Percentiles rank a stretch among this genome's conserved stretches.
Conservation (phyloP, 2,888 invertebrate genomes). For the Caenorhabditis doughertyi region DNA sequence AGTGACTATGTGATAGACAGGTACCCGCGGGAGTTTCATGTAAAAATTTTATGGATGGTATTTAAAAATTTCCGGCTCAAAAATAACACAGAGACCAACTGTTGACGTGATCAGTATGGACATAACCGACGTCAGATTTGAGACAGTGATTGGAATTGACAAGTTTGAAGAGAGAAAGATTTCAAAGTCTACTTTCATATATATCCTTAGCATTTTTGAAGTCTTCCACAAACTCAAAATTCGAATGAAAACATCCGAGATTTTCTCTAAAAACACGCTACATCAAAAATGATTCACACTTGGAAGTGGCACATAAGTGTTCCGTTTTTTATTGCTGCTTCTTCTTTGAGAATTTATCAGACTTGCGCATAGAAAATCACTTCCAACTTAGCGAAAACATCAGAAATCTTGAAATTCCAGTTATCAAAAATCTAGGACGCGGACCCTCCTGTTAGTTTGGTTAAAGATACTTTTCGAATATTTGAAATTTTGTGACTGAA, state of each 20-base stretch:
- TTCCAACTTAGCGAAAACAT: not conserved
- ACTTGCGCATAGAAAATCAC: slow-evolving; percentile 1
- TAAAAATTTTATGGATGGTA: not conserved
- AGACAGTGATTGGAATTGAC: not conserved
- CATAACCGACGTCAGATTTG: not conserved
- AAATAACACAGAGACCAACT: not conserved
- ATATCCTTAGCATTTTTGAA: too few species aligned
- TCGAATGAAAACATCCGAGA: too few species aligned
- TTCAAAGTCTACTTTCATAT: too few species aligned
- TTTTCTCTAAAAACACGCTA: too few species aligned
- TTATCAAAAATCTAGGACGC: too few species aligned
- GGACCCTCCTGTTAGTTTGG: too few species aligned
- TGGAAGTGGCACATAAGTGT: slow-evolving; percentile 2
- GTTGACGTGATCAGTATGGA: not conserved
- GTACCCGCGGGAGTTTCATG: too few species aligned
- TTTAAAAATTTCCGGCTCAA: not conserved
- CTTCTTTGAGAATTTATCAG: not conserved
- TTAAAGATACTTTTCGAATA: too few species aligned
- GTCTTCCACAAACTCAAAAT: too few species aligned
- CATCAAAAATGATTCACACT: not conserved
- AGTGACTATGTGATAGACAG: slow-evolving; percentile 1
- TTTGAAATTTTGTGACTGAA: too few species aligned
- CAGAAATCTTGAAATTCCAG: not conserved
- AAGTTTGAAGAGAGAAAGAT: too few species aligned
- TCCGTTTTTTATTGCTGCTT: slow-evolving; percentile 6